These are phyloP conservation scores for Heliconius aoede DNA, from an alignment of 2,888 invertebrate species.

Conservation along the genomic window DNA sequence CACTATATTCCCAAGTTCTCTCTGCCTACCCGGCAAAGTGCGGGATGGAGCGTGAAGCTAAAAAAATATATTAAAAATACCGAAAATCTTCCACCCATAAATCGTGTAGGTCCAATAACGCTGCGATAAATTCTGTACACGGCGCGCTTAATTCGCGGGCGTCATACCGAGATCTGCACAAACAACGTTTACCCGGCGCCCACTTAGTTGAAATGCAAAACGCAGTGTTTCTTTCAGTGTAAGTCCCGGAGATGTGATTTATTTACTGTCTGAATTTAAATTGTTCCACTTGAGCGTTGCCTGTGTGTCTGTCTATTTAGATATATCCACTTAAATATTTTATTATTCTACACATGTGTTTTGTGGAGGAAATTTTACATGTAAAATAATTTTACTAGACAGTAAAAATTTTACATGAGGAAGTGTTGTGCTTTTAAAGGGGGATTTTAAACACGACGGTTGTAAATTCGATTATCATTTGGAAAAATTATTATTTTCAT, in stretches of 20 bases:
- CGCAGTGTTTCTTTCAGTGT: conserved; percentile 40
- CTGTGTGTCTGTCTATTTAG: conserved; percentile 26
- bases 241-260: conserved; percentile 38
- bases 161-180: conserved; percentile 39
- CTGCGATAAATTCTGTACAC: conserved; percentile 37
- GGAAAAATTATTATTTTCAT: too few species aligned
- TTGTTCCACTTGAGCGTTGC: conserved; percentile 35
- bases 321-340: conserved; percentile 11
- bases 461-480: background rate
- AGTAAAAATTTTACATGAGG: too few species aligned
- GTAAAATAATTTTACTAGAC: background rate
- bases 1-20: background rate
- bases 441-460: background rate
- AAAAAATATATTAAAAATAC: background rate
- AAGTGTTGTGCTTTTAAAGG: background rate
- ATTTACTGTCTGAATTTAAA: conserved; percentile 43
- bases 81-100: background rate
- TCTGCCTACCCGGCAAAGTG: background rate
- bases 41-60: background rate
- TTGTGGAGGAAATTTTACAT: background rate
- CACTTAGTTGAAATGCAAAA: conserved; percentile 37
- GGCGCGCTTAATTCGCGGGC: conserved; percentile 43
- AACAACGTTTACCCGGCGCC: conserved; percentile 31
- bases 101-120: conserved; percentile 15
- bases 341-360: background rate